Evolutionary conservation across 2,113 vertebrate species (phyloP).

Genomic region (Rana temporaria): DNA sequence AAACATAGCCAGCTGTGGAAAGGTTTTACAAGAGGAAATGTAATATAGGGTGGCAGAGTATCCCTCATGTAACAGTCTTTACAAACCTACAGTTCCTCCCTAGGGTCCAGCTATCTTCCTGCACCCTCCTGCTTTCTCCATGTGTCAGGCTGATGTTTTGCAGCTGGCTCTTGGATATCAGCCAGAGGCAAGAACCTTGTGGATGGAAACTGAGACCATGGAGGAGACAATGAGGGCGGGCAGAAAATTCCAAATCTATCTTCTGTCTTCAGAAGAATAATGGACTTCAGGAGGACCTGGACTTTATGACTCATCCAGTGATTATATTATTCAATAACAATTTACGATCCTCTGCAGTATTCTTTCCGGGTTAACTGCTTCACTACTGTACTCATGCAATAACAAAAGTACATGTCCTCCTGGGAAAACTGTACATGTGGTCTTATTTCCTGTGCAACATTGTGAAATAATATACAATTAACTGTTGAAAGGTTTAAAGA

Average conservation of each 20-base stretch:
- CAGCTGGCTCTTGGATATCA: constrained; percentile 44
- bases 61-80: neutral
- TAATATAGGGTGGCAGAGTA: neutral
- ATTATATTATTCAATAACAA: constrained; percentile 14
- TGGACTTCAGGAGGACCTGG: constrained; percentile 19
- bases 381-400: neutral
- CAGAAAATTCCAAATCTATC: constrained; percentile 46
- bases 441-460: too few relatives aligned
- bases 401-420: too few relatives aligned
- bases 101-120: constrained; percentile 21
- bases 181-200: constrained; percentile 38
- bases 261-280: constrained; percentile 41
- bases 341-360: constrained; percentile 3
- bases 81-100: constrained; percentile 26
- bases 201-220: constrained; percentile 51
- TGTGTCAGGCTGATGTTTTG: constrained; percentile 54
- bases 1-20: neutral
- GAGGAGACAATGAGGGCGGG: constrained; percentile 35
- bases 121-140: constrained; percentile 6
- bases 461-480: too few relatives aligned
- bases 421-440: too few relatives aligned
- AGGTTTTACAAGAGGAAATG: neutral
- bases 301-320: constrained; percentile 17
- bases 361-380: constrained; percentile 15
- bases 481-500: too few relatives aligned